Conservation (phyloP, 2,113 vertebrate species). For the Engraulis encrasicolus region DNA sequence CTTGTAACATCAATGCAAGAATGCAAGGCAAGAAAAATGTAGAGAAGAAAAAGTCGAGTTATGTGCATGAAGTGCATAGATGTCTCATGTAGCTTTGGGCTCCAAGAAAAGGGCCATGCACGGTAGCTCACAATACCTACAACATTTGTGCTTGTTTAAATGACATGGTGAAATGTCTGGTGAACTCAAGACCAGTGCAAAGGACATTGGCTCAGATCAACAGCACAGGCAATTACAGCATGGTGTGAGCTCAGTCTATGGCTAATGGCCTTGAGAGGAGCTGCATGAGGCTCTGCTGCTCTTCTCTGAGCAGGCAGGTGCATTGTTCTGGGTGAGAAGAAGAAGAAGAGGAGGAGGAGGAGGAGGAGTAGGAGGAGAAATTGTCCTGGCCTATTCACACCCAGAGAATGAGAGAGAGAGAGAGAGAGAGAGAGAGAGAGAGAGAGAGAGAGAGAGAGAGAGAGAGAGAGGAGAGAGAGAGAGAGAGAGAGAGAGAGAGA, state of each 20-base stretch:
- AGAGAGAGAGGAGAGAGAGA: not conserved
- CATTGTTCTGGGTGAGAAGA: constrained; percentile 52
- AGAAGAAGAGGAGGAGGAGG: no score
- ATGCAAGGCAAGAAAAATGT: not conserved
- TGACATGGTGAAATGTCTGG: constrained; percentile 38
- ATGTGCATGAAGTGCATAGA: not conserved
- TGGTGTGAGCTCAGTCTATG: constrained; percentile 31
- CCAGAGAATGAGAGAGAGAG: constrained; percentile 30
- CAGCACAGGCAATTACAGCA: no score
- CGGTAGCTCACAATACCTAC: no score
- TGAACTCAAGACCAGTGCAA: constrained; percentile 49
- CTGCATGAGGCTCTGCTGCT: no score
- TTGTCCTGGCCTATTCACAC: not conserved
- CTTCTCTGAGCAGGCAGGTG: constrained; percentile 45
- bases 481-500: not conserved
- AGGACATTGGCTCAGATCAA: constrained; percentile 50
- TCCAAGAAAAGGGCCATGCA: not conserved
- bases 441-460: constrained; percentile 13
- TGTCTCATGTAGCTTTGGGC: not conserved
- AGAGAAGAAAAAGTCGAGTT: not conserved
- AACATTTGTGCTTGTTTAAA: not conserved
- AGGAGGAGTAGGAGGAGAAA: not conserved
- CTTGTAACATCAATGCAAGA: not conserved
- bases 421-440: constrained; percentile 13
- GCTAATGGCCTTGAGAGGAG: constrained; percentile 61